Percentiles rank a stretch among this genome's conserved stretches.
These are phyloP conservation scores for Drosophila tanythrix DNA, from an alignment of 2,888 invertebrate genomes.

Conservation along the genomic window DNA sequence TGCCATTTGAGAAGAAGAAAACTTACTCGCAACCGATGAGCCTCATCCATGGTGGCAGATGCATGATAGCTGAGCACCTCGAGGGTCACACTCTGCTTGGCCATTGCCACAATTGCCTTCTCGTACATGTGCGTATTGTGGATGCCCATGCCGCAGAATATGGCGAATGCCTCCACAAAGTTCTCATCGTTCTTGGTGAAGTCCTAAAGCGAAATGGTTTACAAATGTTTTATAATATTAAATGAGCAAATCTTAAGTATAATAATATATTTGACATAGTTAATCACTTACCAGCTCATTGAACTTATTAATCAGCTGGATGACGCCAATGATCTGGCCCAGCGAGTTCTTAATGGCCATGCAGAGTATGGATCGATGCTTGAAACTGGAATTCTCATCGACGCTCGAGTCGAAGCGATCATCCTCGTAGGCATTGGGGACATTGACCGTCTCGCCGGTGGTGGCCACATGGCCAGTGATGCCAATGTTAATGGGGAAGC, in stretches of 20 bases:
- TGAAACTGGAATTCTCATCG: constrained; percentile 93
- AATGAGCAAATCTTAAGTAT: not conserved
- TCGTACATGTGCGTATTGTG: constrained; percentile 99
- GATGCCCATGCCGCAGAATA: constrained; percentile 98
- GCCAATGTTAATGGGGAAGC: constrained; percentile 97
- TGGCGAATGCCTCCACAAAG: constrained; percentile 98
- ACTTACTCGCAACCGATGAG: constrained; percentile 92
- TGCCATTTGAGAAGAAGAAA: constrained; percentile 27
- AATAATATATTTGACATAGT: too few relatives aligned
- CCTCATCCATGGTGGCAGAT: constrained; percentile 95
- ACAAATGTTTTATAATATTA: not conserved
- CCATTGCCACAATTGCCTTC: constrained; percentile 97
- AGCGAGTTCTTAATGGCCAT: constrained; percentile 98
- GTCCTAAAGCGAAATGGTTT: constrained; percentile 80
- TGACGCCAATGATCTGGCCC: constrained; percentile 96
- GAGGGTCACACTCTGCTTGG: constrained; percentile 97
- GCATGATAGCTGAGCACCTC: constrained; percentile 98
- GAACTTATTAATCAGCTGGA: constrained; percentile 96
- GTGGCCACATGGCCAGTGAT: constrained; percentile 98
- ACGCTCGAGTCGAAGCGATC: constrained; percentile 94
- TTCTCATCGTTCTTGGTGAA: constrained; percentile 98
- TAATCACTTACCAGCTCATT: constrained; percentile 88
- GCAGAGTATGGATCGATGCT: constrained; percentile 95
- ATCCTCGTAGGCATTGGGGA: constrained; percentile 95
- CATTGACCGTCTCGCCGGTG: constrained; percentile 97